phyloP scores from a whole-genome alignment of 2,113 vertebrate species.

The Syngnathoides biaculeatus region DNA sequence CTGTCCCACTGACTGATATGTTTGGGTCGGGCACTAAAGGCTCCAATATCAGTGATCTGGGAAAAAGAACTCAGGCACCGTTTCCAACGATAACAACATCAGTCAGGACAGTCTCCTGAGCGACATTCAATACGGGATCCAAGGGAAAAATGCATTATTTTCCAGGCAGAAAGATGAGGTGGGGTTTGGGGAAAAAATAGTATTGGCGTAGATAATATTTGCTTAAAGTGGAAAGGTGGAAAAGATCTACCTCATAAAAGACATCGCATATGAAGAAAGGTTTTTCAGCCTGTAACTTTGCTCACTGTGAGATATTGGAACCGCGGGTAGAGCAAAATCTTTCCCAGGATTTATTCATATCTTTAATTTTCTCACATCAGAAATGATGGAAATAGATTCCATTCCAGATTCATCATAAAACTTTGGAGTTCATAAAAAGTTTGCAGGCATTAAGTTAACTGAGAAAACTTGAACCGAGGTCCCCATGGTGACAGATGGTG shows the following conservation, averaged over 20 bases:
- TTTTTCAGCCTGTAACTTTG: background rate
- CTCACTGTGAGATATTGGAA: background rate
- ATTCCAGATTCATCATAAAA: background rate
- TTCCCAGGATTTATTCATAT: background rate
- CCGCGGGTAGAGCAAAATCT: background rate
- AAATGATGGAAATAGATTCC: background rate
- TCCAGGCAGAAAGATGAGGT: conserved; percentile 25
- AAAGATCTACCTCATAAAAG: conserved; percentile 10
- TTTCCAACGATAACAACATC: conserved; percentile 50
- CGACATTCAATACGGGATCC: conserved; percentile 44
- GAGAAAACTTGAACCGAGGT: background rate
- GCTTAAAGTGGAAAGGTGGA: conserved; percentile 29
- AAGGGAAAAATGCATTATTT: conserved; percentile 18
- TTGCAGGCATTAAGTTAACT: background rate
- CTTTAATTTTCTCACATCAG: background rate
- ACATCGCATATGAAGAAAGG: conserved; percentile 5
- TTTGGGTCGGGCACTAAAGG: conserved; percentile 55
- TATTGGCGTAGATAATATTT: conserved; percentile 32
- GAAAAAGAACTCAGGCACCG: conserved; percentile 26
- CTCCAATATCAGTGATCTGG: conserved; percentile 49
- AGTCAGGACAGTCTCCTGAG: conserved; percentile 51
- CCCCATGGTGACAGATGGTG: background rate
- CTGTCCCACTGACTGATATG: conserved; percentile 61
- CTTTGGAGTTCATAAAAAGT: background rate
- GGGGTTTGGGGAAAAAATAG: conserved; percentile 32